Evolutionary conservation across 1,140 invertebrate genomes (phyloP).

Genomic region (Hypsibius dujardini): DNA sequence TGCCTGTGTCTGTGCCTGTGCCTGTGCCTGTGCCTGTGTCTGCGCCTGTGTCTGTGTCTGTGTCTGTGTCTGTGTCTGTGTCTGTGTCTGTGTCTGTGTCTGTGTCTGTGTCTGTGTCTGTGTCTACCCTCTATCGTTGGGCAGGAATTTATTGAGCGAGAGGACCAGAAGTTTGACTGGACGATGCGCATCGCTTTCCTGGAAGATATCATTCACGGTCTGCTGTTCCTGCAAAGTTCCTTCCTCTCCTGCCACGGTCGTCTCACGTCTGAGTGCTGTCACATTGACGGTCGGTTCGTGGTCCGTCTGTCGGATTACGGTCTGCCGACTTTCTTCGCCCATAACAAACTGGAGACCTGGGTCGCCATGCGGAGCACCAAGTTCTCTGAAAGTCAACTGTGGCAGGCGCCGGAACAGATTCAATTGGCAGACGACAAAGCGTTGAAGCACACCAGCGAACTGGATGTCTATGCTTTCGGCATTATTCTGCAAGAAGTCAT

Average conservation of each 20-base stretch:
- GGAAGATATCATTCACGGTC: constrained; percentile 46
- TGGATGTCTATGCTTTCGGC: constrained; percentile 7
- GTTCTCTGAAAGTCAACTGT: not conserved
- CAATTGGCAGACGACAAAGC: not conserved
- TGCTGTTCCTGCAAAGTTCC: constrained; percentile 75
- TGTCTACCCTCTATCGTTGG: not conserved
- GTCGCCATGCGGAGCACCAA: not conserved
- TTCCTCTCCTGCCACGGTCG: constrained; percentile 79
- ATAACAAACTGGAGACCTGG: constrained; percentile 13
- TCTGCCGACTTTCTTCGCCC: constrained; percentile 32
- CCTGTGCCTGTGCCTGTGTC: too few relatives aligned
- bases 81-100: not conserved
- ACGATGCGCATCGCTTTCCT: constrained; percentile 17
- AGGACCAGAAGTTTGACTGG: constrained; percentile 7
- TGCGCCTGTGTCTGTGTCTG: too few relatives aligned
- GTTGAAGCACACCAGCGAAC: not conserved
- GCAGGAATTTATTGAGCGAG: not conserved
- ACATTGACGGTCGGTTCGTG: constrained; percentile 87
- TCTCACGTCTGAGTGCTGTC: constrained; percentile 89
- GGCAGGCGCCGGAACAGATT: constrained; percentile 4
- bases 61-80: not conserved
- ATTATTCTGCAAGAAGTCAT: constrained; percentile 16
- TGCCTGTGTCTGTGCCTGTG: not conserved
- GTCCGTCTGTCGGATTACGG: constrained; percentile 95
- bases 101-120: too few relatives aligned